Conservation (phyloP, 2,797 vertebrate genomes). For the Coracias cyanogaster region DNA sequence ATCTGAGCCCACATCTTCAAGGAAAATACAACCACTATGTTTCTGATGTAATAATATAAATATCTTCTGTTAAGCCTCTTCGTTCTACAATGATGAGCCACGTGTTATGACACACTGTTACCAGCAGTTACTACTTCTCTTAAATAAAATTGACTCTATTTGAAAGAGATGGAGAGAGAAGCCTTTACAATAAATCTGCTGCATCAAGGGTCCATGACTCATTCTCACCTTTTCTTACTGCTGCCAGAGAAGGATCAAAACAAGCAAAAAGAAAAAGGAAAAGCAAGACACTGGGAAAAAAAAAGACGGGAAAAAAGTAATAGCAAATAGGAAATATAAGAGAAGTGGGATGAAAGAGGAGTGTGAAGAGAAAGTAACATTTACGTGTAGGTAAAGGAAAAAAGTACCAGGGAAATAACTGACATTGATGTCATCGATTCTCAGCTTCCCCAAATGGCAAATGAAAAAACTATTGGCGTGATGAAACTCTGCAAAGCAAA, state of each 20-base stretch:
- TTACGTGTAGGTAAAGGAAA: not conserved
- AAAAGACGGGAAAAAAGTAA: not conserved
- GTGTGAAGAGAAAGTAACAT: conserved; percentile 1
- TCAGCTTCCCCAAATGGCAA: not conserved
- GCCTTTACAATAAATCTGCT: not conserved
- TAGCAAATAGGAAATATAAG: not conserved
- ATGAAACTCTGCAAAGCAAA: not conserved
- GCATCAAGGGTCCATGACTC: not conserved
- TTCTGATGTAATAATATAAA: conserved; percentile 10
- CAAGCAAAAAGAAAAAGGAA: not conserved
- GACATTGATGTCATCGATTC: not conserved
- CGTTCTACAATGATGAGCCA: not conserved
- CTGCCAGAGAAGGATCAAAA: not conserved
- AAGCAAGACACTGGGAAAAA: not conserved
- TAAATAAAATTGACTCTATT: conserved; percentile 3
- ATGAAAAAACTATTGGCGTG: fast-evolving
- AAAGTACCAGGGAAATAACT: conserved; percentile 52
- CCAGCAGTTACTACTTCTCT: conserved; percentile 5
- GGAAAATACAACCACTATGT: not conserved
- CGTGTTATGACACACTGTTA: not conserved
- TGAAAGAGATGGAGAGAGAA: conserved; percentile 3
- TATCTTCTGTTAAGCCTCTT: conserved; percentile 1
- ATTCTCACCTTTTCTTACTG: not conserved
- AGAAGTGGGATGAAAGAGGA: not conserved
- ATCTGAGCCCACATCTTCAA: not conserved